Base-by-base conservation (phyloP, 1,140 invertebrate genomes). In the Drosophila parvula region DNA sequence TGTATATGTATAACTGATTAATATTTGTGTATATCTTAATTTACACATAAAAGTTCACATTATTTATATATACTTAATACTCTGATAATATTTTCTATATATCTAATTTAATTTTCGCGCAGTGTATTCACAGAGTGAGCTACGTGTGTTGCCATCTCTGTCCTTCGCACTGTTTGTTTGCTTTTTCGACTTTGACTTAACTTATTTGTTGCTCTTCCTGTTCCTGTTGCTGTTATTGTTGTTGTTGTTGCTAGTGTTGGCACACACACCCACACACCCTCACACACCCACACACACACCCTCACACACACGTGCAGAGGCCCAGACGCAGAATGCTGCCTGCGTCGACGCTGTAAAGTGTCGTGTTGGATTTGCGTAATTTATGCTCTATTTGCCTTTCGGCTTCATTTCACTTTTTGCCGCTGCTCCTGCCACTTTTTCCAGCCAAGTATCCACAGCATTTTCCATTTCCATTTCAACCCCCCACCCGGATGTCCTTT, bases 331-430 rank as follows among this genome's bases (percentile, higher is more conserved):
- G 43, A 48, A 50, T 32, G n/a, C 36, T 61, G 57, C 38, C 61
- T 11, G 43, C 30, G 50, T 51, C 60, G 79, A 56, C 57, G 45
- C 67, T 73, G 70, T 53, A 81, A 81, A 81, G 85, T 85, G 81
- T 90, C 85, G 78, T 84, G 78, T 85, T 90, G 84, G 85, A 90
- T 90, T 90, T 90, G 79, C 86, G 85, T 90, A 90, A 90, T 90
- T 90, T 90, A 90, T 90, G 81, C 85, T 90, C 85, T 90, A 85
- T 90, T 90, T 90, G 86, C 85, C 79, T 89, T 88, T 88, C 84
- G 84, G 83, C 77, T 88, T 86, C 83, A 88, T 88, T 88, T 88
- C 78, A 89, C 80, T 88, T 88, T 88, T 88, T 88, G 82, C 60
- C 65, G 51, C 75, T 70, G 62, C 70, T 75, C 38, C 69, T 68